Evolutionary conservation across 1,140 invertebrate genomes (phyloP).

Genomic region (Maniola jurtina): DNA sequence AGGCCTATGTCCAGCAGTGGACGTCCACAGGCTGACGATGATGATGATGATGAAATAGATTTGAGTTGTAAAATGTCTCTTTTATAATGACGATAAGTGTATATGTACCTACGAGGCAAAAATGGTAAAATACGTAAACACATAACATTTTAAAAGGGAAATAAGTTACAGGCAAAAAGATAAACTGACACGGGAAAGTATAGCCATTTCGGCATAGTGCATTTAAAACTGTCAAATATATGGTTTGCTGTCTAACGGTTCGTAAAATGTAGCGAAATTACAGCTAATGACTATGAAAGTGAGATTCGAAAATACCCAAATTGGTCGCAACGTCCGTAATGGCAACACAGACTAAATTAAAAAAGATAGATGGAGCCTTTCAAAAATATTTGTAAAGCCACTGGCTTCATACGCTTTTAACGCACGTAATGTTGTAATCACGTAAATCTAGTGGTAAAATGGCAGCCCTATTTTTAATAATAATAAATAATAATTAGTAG

Average conservation of each 20-base stretch:
- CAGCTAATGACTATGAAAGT: constrained; percentile 56
- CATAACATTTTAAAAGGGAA: too few relatives aligned
- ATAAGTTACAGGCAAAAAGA: background rate
- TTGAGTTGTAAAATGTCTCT: too few relatives aligned
- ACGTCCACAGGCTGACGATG: too few relatives aligned
- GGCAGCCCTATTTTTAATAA: too few relatives aligned
- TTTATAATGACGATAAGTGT: too few relatives aligned
- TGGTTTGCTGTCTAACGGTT: constrained; percentile 50
- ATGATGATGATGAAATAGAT: too few relatives aligned
- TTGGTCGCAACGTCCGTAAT: constrained; percentile 46
- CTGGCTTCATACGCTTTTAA: background rate
- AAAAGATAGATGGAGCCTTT: background rate
- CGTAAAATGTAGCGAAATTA: constrained; percentile 63
- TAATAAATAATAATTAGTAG: too few relatives aligned
- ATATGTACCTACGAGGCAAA: too few relatives aligned
- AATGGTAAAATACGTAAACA: too few relatives aligned
- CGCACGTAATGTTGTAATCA: too few relatives aligned
- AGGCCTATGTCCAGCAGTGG: too few relatives aligned
- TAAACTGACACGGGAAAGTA: background rate
- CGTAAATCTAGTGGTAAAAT: too few relatives aligned
- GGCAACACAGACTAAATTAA: background rate
- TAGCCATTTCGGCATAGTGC: constrained; percentile 5
- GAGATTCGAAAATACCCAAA: constrained; percentile 53
- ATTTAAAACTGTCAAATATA: constrained; percentile 8
- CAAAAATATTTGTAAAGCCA: background rate